These are phyloP conservation scores for Acanthopleura granulata DNA, from an alignment of 2,888 invertebrate species.

Conservation along the genomic window DNA sequence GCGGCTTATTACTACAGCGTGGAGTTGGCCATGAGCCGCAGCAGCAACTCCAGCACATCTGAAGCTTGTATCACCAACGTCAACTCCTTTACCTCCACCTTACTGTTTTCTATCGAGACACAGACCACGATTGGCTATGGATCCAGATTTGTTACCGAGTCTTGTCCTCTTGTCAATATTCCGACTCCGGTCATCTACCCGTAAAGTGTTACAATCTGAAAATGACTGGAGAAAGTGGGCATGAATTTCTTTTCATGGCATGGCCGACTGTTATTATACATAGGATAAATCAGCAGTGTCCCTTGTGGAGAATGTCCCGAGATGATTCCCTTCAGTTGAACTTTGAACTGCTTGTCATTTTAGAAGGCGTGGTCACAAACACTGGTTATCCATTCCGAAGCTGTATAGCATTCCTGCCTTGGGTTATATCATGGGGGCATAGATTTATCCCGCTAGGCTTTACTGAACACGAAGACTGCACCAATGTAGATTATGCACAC, in stretches of 20 bases:
- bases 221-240: constrained; percentile 90
- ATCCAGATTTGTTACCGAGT: constrained; percentile 85
- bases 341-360: constrained; percentile 94
- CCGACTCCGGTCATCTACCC: constrained; percentile 90
- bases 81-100: constrained; percentile 89
- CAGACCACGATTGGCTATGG: constrained; percentile 97
- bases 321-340: constrained; percentile 88
- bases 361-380: constrained; percentile 83
- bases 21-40: constrained; percentile 57
- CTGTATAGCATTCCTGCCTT: constrained; percentile 43
- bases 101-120: constrained; percentile 95
- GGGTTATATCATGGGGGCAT: constrained; percentile 47
- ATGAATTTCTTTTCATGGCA: constrained; percentile 93
- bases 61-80: constrained; percentile 77
- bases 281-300: constrained; percentile 89
- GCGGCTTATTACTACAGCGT: constrained; percentile 71
- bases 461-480: constrained; percentile 21
- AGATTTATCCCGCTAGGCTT: constrained; percentile 36
- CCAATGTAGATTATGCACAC: constrained; percentile 33
- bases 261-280: constrained; percentile 98
- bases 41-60: constrained; percentile 39
- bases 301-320: constrained; percentile 88
- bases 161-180: constrained; percentile 93
- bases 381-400: constrained; percentile 47
- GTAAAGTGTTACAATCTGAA: constrained; percentile 92